Base-by-base conservation (phyloP, 2,888 invertebrate genomes). In the Mellilla xanthometata region DNA sequence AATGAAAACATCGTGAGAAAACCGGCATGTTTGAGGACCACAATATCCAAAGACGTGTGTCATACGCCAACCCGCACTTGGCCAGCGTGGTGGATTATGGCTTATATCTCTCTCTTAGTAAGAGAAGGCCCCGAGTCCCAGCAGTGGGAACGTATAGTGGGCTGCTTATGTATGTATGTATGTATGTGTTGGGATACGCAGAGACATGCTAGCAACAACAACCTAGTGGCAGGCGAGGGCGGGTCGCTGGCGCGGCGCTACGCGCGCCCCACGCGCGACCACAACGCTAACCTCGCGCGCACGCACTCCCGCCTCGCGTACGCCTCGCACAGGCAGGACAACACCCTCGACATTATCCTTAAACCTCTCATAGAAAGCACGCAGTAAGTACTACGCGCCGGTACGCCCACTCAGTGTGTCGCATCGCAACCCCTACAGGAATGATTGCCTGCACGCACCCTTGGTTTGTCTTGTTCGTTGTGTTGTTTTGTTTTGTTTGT, bases 131-230 rank as follows among this genome's bases (percentile, higher is more conserved):
- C n/a, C n/a, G n/a, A n/a, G n/a, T n/a, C n/a, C n/a, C n/a, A n/a
- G n/a, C n/a, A n/a, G n/a, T n/a, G n/a, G n/a, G n/a, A n/a, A n/a
- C n/a, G n/a, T n/a, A n/a, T n/a, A n/a, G n/a, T n/a, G n/a, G n/a
- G n/a, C n/a, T n/a, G n/a, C n/a, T n/a, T n/a, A n/a, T n/a, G n/a
- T n/a, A n/a, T n/a, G n/a, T n/a, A n/a, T n/a, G 81, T 68, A 69
- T 78, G 69, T 76, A 65, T 84, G 75, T 75, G 73, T 83, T 88
- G 88, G 87, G 82, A 72, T 75, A 80, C 80, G 76, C 90, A 90
- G 90, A 90, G 90, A 84, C 90, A 90, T 83, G 90, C 90, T 87
- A 90, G 90, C 88, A 90, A 90, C 90, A 90, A 90, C 90, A 90
- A 90, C 89, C 87, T 90, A 78, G 68, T 88, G 84, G 80, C 81